Conservation (phyloP, 1,140 invertebrate species). For the Habropoda laboriosa region DNA sequence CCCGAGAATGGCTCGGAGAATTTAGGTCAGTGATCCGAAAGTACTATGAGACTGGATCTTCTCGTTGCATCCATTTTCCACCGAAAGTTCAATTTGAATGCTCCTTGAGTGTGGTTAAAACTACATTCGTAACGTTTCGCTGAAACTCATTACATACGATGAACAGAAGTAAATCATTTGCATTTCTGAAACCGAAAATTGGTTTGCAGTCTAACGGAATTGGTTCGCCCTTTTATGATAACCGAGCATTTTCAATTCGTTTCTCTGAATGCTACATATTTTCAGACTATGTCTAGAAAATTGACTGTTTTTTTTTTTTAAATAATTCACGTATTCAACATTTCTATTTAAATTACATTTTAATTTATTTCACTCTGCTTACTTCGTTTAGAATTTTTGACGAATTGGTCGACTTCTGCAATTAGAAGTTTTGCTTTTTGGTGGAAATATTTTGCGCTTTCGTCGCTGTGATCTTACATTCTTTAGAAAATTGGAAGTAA, state of each 20-base stretch:
- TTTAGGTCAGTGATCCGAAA: neutral
- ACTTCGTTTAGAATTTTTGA: too few species aligned
- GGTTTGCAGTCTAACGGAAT: neutral
- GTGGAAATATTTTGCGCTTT: too few species aligned
- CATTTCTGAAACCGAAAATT: neutral
- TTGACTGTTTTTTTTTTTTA: too few species aligned
- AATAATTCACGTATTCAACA: too few species aligned
- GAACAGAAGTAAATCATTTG: slow-evolving; percentile 14
- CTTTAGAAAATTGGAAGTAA: too few species aligned
- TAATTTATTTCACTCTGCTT: too few species aligned
- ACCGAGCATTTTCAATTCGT: too few species aligned
- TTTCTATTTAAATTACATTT: too few species aligned
- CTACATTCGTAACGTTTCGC: slow-evolving; percentile 3
- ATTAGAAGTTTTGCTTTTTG: too few species aligned
- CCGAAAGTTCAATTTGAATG: slow-evolving; percentile 2
- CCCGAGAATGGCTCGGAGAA: neutral
- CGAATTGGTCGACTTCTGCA: too few species aligned
- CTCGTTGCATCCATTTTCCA: slow-evolving; percentile 5
- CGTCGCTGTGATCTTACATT: too few species aligned
- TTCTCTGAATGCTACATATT: neutral
- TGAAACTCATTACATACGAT: neutral
- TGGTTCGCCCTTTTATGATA: neutral
- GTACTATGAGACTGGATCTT: neutral
- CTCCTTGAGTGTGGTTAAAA: neutral
- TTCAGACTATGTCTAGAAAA: too few species aligned